phyloP scores from a whole-genome alignment of 1,140 invertebrate species.

The Harlomillsia oculata region DNA sequence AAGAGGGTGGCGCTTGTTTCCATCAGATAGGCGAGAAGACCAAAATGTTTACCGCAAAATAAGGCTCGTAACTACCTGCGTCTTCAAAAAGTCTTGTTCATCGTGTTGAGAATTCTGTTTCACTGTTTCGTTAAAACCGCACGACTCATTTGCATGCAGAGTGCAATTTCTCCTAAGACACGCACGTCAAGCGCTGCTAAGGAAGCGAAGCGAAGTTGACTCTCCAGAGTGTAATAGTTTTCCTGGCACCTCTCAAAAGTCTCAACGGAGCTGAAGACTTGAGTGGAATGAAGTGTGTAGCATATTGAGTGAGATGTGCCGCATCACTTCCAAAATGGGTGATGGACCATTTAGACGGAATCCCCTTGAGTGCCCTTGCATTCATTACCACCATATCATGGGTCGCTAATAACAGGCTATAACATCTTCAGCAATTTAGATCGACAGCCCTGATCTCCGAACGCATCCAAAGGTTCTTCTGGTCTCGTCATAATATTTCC shows the following conservation, averaged over 20 bases:
- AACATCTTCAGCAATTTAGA: slow-evolving; percentile 8
- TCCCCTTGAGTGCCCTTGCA: slow-evolving; percentile 9
- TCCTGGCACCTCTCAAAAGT: neutral
- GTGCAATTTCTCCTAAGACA: slow-evolving; percentile 1
- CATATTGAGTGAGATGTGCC: no score
- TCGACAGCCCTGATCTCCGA: slow-evolving; percentile 7
- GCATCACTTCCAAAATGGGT: slow-evolving; percentile 20
- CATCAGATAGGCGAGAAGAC: no score
- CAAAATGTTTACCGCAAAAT: no score
- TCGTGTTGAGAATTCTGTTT: no score
- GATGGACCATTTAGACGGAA: slow-evolving; percentile 5
- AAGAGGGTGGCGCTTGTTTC: slow-evolving; percentile 30
- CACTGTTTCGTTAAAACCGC: no score
- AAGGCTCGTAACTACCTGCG: no score
- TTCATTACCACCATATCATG: slow-evolving; percentile 18
- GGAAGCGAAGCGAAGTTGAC: slow-evolving; percentile 4
- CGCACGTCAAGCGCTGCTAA: neutral
- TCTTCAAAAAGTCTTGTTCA: no score
- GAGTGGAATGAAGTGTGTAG: no score
- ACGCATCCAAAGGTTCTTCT: no score
- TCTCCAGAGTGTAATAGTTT: no score
- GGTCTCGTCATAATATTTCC: no score
- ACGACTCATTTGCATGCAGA: slow-evolving; percentile 15
- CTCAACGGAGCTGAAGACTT: no score
- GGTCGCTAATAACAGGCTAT: slow-evolving; percentile 5